Conservation (phyloP, 2,113 vertebrate species). For the Cyphomyrus discorhynchus region DNA sequence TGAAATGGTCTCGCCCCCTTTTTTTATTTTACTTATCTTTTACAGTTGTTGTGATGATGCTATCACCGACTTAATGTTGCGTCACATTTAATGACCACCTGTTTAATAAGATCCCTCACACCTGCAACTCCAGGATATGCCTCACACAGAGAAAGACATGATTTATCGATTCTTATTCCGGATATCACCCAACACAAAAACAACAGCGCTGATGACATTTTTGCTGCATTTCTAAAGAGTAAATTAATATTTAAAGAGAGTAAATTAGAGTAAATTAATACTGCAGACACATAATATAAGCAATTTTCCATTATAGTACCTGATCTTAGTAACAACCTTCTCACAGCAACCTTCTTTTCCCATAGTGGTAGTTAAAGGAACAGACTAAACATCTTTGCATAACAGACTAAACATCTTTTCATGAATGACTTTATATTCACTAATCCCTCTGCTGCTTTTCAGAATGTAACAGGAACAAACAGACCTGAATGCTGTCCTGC, state of each 20-base stretch:
- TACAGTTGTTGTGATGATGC: constrained; percentile 4
- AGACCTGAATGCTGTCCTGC: not conserved
- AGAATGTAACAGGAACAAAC: not conserved
- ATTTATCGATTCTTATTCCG: not conserved
- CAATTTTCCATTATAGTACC: not conserved
- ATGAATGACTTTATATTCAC: not conserved
- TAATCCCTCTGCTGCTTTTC: not conserved
- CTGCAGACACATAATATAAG: constrained; percentile 6
- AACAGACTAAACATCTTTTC: not conserved
- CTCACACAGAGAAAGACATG: not conserved
- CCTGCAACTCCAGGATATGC: not conserved
- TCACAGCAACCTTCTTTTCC: not conserved
- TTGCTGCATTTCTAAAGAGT: constrained; percentile 20
- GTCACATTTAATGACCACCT: constrained; percentile 12
- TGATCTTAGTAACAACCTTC: not conserved
- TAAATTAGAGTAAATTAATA: constrained; percentile 3
- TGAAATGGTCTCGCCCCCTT: constrained; percentile 23
- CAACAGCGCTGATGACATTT: not conserved
- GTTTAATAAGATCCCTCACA: constrained; percentile 12
- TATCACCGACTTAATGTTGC: not conserved
- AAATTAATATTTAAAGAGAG: constrained; percentile 17
- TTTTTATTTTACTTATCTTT: not conserved
- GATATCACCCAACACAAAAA: not conserved
- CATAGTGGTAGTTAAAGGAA: not conserved
- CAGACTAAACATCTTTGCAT: not conserved